Base-by-base conservation (phyloP, 2,113 vertebrate species). In the Rana temporaria region DNA sequence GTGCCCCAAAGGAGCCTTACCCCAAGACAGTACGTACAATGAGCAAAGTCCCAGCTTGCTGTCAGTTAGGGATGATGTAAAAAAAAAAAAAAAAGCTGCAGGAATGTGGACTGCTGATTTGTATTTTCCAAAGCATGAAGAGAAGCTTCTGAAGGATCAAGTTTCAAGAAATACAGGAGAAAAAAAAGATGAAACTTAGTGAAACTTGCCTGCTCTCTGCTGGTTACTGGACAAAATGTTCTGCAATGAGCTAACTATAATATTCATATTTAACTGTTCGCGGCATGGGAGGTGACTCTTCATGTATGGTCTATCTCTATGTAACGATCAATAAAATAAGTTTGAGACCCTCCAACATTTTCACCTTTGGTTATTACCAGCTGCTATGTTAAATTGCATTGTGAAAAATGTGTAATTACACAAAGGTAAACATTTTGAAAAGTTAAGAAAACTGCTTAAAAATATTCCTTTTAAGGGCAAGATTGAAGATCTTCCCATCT, bases 111-210 rank as follows among this genome's bases (percentile, higher is more conserved):
- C 60, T 79, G 81, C 81, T 83, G 84, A 79, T 73, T 67, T 84
- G 84, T 78, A 79, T 78, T 84, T 84, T 79, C 84, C 76, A 84
- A 80, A 79, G 84, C 76, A 79, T 80, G 78, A 80, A 79, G 75
- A 74, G 70, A 82, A 56, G 71, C 81, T 83, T 68, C 81, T 83
- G 66, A 76, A 75, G 72, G 81, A 83, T 83, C 81, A 83, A 75
- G 81, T 83, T 83, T 83, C 81, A 83, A 83, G 81, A 76, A 83
- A 76, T 83, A 67, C 81, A 68, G 62, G 70, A 74, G 74, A 59
- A 80, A 78, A 79, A 79, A 82, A 82, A 30, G 26, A 83, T 32
- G 6, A 60, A 57, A 83, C 65, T 76, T 76, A 76, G 26, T 76
- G 64, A 83, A 83, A 83, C 81, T 76, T 67, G 81, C 74, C 81